phyloP scores from a whole-genome alignment of 2,797 vertebrate species.

The Myoxocephalus aenaeus region DNA sequence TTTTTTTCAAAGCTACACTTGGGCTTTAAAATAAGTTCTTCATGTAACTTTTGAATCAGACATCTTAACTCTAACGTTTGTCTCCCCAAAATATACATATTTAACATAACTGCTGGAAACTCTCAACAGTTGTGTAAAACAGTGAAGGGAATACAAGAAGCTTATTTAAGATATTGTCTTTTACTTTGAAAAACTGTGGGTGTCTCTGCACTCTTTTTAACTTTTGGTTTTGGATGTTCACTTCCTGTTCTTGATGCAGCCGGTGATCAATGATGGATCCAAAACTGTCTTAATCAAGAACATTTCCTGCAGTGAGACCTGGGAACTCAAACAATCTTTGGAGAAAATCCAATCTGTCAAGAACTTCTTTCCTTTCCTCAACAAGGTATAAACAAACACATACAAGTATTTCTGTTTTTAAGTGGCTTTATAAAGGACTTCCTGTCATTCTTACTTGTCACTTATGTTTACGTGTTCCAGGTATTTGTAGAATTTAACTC shows the following conservation, averaged over 20 bases:
- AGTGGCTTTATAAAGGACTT: not conserved
- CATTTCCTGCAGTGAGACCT: constrained; percentile 27
- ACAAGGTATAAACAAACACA: constrained; percentile 60
- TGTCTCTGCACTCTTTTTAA: not conserved
- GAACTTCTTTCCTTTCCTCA: constrained; percentile 69
- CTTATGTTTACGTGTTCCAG: constrained; percentile 40
- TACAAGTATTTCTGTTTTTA: too few species aligned
- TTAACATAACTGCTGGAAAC: not conserved
- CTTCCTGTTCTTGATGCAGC: constrained; percentile 19
- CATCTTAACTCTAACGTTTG: not conserved
- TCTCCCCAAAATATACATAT: not conserved
- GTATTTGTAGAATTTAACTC: constrained; percentile 65
- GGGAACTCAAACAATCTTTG: constrained; percentile 26
- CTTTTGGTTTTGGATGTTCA: not conserved
- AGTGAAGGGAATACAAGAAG: not conserved
- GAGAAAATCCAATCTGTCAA: not conserved
- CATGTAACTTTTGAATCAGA: too few species aligned
- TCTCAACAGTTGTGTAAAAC: too few species aligned
- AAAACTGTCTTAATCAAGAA: constrained; percentile 42
- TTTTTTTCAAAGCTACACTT: not conserved
- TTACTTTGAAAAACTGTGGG: not conserved
- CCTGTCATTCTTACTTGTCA: not conserved
- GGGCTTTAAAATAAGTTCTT: not conserved
- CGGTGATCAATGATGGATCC: accelerated
- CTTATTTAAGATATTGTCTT: not conserved